A percentile compares a stretch with the other conserved stretches of the same genome.
Conservation (phyloP, 2,113 vertebrate species). For the Sylvietta virens region DNA sequence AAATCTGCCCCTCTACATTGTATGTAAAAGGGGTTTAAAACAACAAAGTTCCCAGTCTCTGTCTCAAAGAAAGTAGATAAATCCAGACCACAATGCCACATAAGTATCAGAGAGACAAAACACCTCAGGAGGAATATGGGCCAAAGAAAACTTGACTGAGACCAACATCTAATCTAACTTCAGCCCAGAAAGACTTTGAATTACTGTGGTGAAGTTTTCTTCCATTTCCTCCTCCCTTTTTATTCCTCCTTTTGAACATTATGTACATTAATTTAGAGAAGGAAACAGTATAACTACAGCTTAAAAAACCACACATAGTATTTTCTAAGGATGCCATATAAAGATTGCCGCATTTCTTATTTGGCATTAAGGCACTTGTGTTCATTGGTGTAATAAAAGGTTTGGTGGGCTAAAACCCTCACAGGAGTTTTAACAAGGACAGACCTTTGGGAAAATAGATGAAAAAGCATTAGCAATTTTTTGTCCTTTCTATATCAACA, state of each 20-base stretch:
- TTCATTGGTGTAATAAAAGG: not conserved
- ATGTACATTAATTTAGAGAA: not conserved
- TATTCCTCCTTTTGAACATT: not conserved
- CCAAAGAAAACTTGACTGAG: not conserved
- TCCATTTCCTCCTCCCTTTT: not conserved
- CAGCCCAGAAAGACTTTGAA: not conserved
- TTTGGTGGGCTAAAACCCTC: not conserved
- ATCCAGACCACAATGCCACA: not conserved
- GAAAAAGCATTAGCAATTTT: not conserved
- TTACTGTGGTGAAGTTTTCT: not conserved
- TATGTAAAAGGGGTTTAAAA: not conserved
- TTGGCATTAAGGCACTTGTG: rapidly evolving
- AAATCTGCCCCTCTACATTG: not conserved
- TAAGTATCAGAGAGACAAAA: not conserved
- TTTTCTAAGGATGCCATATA: not conserved
- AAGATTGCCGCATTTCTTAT: not conserved
- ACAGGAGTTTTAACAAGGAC: not conserved
- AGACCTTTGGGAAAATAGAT: not conserved
- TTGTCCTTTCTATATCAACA: not conserved
- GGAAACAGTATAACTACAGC: not conserved
- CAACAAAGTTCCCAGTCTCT: not conserved
- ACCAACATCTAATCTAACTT: not conserved
- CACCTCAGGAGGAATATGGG: not conserved
- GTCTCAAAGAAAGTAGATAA: not conserved
- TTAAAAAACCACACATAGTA: not conserved